A percentile compares a stretch with the other conserved stretches of the same genome.
These are phyloP conservation scores for Metaphire vulgaris DNA, from an alignment of 1,140 invertebrate species.

Conservation along the genomic window DNA sequence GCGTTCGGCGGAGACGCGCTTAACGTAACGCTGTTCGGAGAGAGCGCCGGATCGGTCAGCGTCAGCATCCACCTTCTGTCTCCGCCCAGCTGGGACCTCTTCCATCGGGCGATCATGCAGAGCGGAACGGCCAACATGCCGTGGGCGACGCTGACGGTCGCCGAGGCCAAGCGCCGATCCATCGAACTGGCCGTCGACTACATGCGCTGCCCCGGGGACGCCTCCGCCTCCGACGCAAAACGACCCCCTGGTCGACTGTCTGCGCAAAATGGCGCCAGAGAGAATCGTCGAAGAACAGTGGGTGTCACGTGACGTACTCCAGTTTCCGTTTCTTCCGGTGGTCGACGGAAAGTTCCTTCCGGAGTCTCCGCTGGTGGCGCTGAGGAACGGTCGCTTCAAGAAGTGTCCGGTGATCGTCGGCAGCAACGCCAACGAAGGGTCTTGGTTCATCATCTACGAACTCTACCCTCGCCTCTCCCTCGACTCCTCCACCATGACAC, in stretches of 20 bases:
- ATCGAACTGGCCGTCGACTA: neutral
- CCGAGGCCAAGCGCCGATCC: conserved; percentile 27
- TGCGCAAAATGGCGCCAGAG: conserved; percentile 63
- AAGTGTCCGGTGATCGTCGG: conserved; percentile 89
- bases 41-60: conserved; percentile 38
- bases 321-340: conserved; percentile 73
- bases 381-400: conserved; percentile 79
- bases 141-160: conserved; percentile 38
- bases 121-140: conserved; percentile 43
- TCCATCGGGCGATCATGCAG: conserved; percentile 44
- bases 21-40: conserved; percentile 41
- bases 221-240: too few species aligned
- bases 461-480: conserved; percentile 30
- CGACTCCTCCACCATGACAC: conserved; percentile 52
- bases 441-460: conserved; percentile 88
- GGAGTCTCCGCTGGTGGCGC: conserved; percentile 67
- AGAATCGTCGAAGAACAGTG: conserved; percentile 75
- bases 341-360: conserved; percentile 82
- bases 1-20: conserved; percentile 40
- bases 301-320: conserved; percentile 63
- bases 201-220: conserved; percentile 15
- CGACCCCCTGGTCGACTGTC: conserved; percentile 60
- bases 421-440: conserved; percentile 80
- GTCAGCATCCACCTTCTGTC: conserved; percentile 33
- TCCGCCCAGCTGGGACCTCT: conserved; percentile 35